Evolutionary conservation across 2,797 vertebrate species (phyloP), one percentile per base, ranked within the genome.

Genomic region (Mallotus villosus): DNA sequence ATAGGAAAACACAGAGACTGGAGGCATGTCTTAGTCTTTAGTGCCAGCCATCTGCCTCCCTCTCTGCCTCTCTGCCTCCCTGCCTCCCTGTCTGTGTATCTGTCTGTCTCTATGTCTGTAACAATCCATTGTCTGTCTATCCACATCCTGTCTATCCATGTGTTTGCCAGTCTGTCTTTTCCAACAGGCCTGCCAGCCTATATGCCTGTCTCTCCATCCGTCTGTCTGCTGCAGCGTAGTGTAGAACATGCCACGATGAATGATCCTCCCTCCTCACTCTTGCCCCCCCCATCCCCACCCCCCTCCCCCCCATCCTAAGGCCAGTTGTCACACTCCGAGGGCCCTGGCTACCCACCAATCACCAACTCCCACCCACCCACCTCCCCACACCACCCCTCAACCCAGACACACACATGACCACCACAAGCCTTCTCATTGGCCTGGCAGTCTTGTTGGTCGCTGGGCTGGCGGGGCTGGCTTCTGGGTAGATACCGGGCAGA

Each of bases 211-310:
- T 55, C 4, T 55, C 51, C 51, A 1, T 53, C 58, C 14, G 55
- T 12, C 70, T 71, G 21, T 74, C 59, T 71, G 67, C 29, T 29
- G 32, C 27, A 70, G 16, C 29, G 34, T 32, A 51, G 16, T 34
- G 34, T 41, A 57, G 49, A 74, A 37, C 64, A 60, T 68, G 46
- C 75, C 24, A 67, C 71, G 74, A 89, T 77, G 76, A 82, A 82
- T 65, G 77, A 76, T 78, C 62, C 71, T 79, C 72, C 57, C 73
- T 74, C 64, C 5, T 4, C 34, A 67, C 68, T 68, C 77, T 74
- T 75, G 70, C 68, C 2, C 73, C 64, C 78, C 80, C 84, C 82
- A 78, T 65, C 81, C 82, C 84, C 83, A 84, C 84, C 81, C 81
- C 73, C 76, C 67, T n/a, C n/a, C 82, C 83, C 75, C 81, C 73